Percentiles rank a stretch among this genome's conserved stretches.
phyloP scores from a whole-genome alignment of 2,888 invertebrate genomes.

The Elmis aenea region DNA sequence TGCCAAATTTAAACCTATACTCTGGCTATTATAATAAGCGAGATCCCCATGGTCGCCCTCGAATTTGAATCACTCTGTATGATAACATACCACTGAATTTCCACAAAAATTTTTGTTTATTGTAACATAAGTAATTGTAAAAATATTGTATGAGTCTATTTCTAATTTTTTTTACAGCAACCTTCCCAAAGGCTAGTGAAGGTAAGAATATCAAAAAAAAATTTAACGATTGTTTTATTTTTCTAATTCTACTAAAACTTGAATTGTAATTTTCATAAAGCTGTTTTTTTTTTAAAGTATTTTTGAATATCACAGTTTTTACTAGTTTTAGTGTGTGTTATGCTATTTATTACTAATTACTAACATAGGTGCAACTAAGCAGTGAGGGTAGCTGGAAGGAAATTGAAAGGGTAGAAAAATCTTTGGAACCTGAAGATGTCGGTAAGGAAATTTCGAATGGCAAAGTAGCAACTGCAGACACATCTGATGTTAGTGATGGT shows the following conservation, averaged over 20 bases:
- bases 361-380: slow-evolving; percentile 44
- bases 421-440: slow-evolving; percentile 13
- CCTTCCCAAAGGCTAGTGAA: slow-evolving; percentile 47
- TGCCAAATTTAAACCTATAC: too few species aligned
- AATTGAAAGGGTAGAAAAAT: slow-evolving; percentile 39
- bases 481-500: slow-evolving; percentile 18
- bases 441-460: slow-evolving; percentile 18
- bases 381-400: slow-evolving; percentile 44
- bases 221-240: background rate
- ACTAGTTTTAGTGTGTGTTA: background rate
- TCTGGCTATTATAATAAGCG: too few species aligned
- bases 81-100: too few species aligned
- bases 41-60: too few species aligned
- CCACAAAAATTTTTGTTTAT: too few species aligned
- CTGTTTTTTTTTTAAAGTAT: background rate
- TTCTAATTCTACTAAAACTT: slow-evolving; percentile 3
- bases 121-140: too few species aligned
- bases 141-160: too few species aligned
- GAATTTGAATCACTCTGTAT: too few species aligned
- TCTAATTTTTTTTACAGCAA: slow-evolving; percentile 37
- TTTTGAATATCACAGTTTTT: background rate
- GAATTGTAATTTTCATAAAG: too few species aligned
- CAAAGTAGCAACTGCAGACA: slow-evolving; percentile 15
- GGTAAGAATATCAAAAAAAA: too few species aligned
- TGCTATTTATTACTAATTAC: slow-evolving; percentile 29